Base-by-base conservation (phyloP, 2,888 invertebrate genomes). In the Stegophylla sp. region DNA sequence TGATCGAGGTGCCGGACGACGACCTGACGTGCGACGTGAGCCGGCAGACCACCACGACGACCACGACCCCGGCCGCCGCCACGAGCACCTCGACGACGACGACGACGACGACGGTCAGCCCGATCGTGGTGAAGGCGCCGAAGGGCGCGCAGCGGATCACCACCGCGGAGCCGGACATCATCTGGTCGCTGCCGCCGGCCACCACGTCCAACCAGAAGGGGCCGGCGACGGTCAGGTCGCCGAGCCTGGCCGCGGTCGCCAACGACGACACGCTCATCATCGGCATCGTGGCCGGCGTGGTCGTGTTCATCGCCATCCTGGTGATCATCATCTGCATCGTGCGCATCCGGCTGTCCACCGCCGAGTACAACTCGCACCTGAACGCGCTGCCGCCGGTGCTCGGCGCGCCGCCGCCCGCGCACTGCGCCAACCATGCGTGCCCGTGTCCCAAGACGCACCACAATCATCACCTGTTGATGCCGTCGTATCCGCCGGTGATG, bases 221-320 rank as follows among this genome's bases (percentile, higher is more conserved):
- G 85, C 86, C 86, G 82, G 90, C 89, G 67, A 89, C 90, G 75
- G 92, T 91, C 86, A 89, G 89, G 17, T 61, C 67, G 20, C 17
- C 64, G 0, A 88, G 89, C 3, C 86, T 88, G 3, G 82, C 76
- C 13, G 88, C 89, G 12, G 88, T 93, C 15, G 92, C 90, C 79
- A 95, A 95, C 85, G 96, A 96, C 85, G 96, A 96, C 84, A 95
- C 95, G 5, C 88, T 96, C n/a, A 96, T 96, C 74, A 96, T 96
- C 82, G 95, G 95, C n/a, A 96, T 96, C 84, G 95, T 96, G 0
- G 95, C 95, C 0, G 95, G 96, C 1, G 95, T 96, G 0, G 95
- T 96, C 0, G 94, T 94, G 1, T 94, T 96, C 85, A 95, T 96
- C 83, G 93, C 93, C 15, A 93, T 96, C 83, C 89, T 96, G 76